Base-by-base conservation (phyloP, 2,888 invertebrate species). In the Drosophila subsilvestris region DNA sequence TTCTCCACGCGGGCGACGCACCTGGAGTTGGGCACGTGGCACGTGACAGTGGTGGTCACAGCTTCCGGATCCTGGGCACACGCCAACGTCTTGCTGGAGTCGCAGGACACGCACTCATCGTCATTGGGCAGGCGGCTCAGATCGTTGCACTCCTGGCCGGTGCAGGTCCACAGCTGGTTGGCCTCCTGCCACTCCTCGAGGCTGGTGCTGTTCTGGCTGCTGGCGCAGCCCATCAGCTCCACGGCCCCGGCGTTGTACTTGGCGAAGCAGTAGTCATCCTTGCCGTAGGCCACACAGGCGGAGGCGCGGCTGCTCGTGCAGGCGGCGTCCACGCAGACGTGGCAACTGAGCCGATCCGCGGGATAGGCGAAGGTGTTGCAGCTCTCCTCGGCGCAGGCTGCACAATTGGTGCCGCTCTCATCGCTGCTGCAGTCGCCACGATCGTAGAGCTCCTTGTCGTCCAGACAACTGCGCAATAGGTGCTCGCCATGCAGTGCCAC, bases 351-450 rank as follows among this genome's bases (percentile, higher is more conserved):
- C 6, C 90, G 87, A 66, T 90, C 86, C 0, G 45, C 27, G 0
- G 92, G 92, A 56, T 76, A 90, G 3, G 51, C 54, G 55, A 90
- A 89, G 8, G 63, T 80, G 62, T 91, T 91, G 72, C 91, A 90
- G 4, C 50, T 48, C 0, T 51, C 27, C 0, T 32, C 74, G 0
- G 68, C 48, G 32, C 90, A 90, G 18, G 76, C 61, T 43, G 80
- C 68, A 37, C 90, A 90, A 5, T 79, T 72, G 0, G 6, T 67
- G 32, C 77, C 81, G 3, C 78, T 74, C 4, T 49, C 72, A 37
- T 85, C 82, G 0, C 5, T 27, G 32, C 60, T 68, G 59, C 92
- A 91, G 1, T 25, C 48, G 0, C 62, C 44, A 2, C 84, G 91
- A 17, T 77, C 80, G 17, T 67, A 73, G 8, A 67, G 8, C 65